These are phyloP conservation scores for Hypothenemus hampei DNA, from an alignment of 1,140 invertebrate genomes.

Conservation along the genomic window DNA sequence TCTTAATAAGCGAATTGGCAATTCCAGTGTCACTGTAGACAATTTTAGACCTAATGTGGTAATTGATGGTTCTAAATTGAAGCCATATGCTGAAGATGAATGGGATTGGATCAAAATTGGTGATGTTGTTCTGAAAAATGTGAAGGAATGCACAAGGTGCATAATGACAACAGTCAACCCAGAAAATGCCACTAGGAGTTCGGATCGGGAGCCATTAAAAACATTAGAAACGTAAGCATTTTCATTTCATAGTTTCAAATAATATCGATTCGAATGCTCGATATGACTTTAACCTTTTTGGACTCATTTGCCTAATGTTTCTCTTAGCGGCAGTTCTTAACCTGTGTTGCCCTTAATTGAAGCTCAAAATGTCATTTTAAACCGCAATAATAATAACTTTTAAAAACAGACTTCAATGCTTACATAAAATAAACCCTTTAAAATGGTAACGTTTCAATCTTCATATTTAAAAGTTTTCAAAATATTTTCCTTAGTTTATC, in stretches of 20 bases:
- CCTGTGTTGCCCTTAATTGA: no score
- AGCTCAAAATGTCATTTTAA: no score
- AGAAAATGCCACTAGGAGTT: conserved; percentile 49
- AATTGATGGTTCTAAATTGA: conserved; percentile 51
- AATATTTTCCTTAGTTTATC: no score
- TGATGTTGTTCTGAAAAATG: conserved; percentile 53
- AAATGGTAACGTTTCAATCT: no score
- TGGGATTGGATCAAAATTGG: conserved; percentile 71
- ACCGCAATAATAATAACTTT: no score
- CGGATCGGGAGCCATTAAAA: conserved; percentile 53
- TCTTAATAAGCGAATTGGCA: conserved; percentile 54
- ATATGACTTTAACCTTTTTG: no score
- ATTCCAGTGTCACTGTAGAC: conserved; percentile 49
- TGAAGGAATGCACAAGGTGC: conserved; percentile 61
- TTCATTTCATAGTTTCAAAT: neutral
- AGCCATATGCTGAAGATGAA: conserved; percentile 60
- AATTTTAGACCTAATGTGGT: conserved; percentile 67
- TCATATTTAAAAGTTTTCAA: no score
- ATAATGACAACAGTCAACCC: conserved; percentile 56
- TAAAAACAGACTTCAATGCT: no score
- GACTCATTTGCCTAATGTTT: no score
- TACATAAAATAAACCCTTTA: no score
- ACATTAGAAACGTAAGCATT: conserved; percentile 38
- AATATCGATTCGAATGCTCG: neutral
- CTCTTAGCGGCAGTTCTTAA: no score